Conservation (phyloP, 2,113 vertebrate species). For the Anarrhichthys ocellatus region DNA sequence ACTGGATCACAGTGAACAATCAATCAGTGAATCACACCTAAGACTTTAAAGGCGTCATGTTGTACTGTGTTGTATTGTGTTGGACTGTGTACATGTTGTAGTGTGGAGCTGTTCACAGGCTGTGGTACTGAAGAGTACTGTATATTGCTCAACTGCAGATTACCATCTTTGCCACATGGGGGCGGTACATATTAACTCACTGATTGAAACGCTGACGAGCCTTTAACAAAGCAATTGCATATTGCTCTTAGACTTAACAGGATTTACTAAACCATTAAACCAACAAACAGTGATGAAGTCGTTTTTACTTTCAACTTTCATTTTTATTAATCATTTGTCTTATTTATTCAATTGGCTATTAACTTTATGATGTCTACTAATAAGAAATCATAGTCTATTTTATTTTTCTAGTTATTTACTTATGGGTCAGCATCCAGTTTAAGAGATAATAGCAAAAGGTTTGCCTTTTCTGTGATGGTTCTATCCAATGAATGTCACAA, state of each 20-base stretch:
- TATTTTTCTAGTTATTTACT: background rate
- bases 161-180: conserved; percentile 14
- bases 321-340: background rate
- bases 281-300: background rate
- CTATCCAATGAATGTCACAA: conserved; percentile 19
- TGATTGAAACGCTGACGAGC: background rate
- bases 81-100: background rate
- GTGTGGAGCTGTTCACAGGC: conserved; percentile 57
- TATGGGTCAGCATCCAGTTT: background rate
- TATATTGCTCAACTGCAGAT: conserved; percentile 6
- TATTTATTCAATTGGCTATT: background rate
- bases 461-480: background rate
- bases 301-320: background rate
- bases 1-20: background rate
- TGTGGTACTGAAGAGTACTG: conserved; percentile 65
- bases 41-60: background rate
- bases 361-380: background rate
- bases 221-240: background rate
- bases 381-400: background rate
- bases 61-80: no score
- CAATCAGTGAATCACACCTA: background rate
- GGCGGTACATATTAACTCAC: conserved; percentile 15
- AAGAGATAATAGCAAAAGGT: background rate
- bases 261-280: background rate
- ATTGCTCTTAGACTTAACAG: background rate